Percentiles rank a stretch among this genome's conserved stretches.
phyloP scores from a whole-genome alignment of 2,888 invertebrate species.

The Julus scanicus region DNA sequence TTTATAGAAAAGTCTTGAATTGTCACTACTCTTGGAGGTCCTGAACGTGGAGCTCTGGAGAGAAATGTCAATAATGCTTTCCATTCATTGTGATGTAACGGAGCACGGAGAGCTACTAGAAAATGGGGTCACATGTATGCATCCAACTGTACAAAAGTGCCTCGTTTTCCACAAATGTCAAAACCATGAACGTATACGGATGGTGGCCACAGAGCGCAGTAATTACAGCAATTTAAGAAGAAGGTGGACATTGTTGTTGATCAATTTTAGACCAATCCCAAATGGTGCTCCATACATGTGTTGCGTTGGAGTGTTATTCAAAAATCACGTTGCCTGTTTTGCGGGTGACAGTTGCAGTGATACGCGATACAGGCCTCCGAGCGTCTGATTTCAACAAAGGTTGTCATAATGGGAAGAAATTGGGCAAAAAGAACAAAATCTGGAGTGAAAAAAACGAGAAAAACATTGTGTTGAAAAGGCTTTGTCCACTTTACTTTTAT shows the following conservation, averaged over 20 bases:
- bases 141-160: conserved; percentile 7
- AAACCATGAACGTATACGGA: background rate
- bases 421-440: background rate
- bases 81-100: conserved; percentile 20
- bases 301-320: background rate
- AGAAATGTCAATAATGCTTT: conserved; percentile 33
- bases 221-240: background rate
- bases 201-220: background rate
- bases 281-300: background rate
- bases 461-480: background rate
- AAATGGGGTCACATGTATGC: conserved; percentile 33
- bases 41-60: background rate
- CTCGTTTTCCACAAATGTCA: background rate
- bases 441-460: background rate
- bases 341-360: background rate
- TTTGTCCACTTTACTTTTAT: background rate
- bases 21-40: background rate
- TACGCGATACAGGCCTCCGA: background rate
- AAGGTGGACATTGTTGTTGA: conserved; percentile 12
- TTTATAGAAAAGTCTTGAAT: background rate
- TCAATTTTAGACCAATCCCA: background rate
- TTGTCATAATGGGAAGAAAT: background rate
- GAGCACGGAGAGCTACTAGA: background rate
- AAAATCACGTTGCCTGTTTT: conserved; percentile 17
- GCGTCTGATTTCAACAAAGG: conserved; percentile 31